Evolutionary conservation across 92 coral and sea anemone species (phyloP).

Genomic region (Epizoanthus scotinus): DNA sequence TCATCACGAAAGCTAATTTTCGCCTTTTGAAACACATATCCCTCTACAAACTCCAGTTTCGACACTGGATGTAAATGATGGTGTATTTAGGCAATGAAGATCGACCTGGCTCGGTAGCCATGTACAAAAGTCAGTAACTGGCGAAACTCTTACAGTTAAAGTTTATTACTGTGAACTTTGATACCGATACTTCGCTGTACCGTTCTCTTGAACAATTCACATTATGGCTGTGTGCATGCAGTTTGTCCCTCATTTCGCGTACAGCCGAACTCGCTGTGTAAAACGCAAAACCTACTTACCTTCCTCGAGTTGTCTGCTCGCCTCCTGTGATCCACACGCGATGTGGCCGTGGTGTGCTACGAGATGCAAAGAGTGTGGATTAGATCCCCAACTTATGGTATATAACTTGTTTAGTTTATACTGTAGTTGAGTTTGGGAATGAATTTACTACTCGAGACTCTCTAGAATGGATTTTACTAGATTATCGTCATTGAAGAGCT

Average conservation of each 20-base stretch:
- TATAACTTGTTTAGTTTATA: neutral
- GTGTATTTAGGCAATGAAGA: neutral
- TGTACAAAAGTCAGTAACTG: neutral
- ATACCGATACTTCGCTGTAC: too few relatives aligned
- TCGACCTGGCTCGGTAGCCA: neutral
- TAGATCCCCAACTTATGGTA: slow-evolving; percentile 1
- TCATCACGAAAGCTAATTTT: neutral
- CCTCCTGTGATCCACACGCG: neutral
- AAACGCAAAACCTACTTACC: neutral
- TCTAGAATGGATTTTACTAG: too few relatives aligned
- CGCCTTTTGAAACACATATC: neutral
- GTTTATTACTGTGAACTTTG: too few relatives aligned
- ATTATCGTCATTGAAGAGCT: slow-evolving; percentile 2
- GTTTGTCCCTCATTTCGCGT: neutral
- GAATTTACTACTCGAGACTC: neutral
- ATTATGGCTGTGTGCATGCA: neutral
- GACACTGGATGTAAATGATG: neutral
- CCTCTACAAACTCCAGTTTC: neutral
- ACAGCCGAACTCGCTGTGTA: neutral
- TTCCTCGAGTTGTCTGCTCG: neutral
- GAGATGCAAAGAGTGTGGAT: neutral
- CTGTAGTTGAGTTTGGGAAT: neutral
- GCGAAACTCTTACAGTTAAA: neutral
- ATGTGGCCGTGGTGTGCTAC: neutral
- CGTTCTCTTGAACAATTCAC: neutral